phyloP scores from a whole-genome alignment of 2,113 vertebrate genomes.

The Albula glossodonta region DNA sequence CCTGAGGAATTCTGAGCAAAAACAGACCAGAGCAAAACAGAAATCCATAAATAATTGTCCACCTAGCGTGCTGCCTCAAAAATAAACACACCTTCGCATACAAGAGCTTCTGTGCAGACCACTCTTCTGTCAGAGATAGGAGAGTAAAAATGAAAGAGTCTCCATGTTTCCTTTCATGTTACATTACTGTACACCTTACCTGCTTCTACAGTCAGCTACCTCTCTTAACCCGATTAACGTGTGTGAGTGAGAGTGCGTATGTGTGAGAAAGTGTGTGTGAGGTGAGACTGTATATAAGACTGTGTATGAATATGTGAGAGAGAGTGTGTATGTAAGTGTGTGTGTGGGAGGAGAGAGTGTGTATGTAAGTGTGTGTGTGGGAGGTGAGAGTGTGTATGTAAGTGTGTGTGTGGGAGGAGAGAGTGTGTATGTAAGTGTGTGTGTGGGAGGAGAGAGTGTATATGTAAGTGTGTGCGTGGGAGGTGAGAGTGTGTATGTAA shows the following conservation, averaged over 20 bases:
- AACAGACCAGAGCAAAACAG: not conserved
- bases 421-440: too few species aligned
- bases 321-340: too few species aligned
- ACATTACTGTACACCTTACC: not conserved
- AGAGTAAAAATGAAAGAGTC: not conserved
- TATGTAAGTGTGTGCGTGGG: too few species aligned
- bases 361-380: too few species aligned
- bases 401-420: too few species aligned
- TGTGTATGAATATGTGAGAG: too few species aligned
- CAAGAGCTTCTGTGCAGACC: not conserved
- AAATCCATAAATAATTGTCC: not conserved
- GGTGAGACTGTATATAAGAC: not conserved
- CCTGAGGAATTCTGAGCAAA: not conserved
- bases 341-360: too few species aligned
- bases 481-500: too few species aligned
- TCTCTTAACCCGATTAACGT: slow-evolving; percentile 1
- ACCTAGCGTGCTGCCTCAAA: too few species aligned
- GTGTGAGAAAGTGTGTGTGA: not conserved
- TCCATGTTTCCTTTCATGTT: not conserved
- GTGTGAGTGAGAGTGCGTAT: slow-evolving; percentile 14
- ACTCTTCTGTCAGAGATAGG: not conserved
- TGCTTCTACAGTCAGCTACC: not conserved
- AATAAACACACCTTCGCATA: too few species aligned
- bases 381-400: too few species aligned
- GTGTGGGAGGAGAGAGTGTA: too few species aligned